Evolutionary conservation across 2,797 vertebrate genomes (phyloP).

Genomic region (Enteromius mattozi): DNA sequence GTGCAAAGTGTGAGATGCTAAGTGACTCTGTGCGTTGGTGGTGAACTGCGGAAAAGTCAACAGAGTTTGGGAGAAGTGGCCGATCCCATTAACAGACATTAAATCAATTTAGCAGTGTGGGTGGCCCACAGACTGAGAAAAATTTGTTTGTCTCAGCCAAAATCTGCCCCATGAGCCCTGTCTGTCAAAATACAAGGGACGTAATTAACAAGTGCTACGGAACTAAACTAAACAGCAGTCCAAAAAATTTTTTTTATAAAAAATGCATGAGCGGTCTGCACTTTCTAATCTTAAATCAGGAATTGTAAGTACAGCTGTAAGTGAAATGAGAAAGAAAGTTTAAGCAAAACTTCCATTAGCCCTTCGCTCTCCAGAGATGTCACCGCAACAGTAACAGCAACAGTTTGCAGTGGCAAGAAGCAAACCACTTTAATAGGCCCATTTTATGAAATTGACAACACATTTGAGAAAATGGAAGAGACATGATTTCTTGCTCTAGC

Average conservation of each 20-base stretch:
- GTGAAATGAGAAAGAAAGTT: conserved; percentile 34
- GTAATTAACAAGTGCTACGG: conserved; percentile 16
- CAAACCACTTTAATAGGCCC: conserved; percentile 9
- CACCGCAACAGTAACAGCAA: background rate
- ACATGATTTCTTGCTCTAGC: conserved; percentile 25
- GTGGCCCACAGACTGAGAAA: background rate
- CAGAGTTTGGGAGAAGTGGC: background rate
- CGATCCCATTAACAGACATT: conserved; percentile 9
- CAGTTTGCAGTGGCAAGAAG: conserved; percentile 12
- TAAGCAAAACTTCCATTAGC: conserved; percentile 56
- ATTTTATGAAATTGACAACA: conserved; percentile 29
- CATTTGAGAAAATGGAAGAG: conserved; percentile 23
- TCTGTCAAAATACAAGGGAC: conserved; percentile 23
- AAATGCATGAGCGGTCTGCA: background rate
- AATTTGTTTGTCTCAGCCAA: conserved; percentile 28
- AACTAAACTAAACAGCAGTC: background rate
- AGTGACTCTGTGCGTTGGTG: background rate
- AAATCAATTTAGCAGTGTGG: conserved; percentile 25
- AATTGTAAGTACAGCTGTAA: conserved; percentile 35
- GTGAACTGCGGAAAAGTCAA: conserved; percentile 1
- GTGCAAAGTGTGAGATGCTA: background rate
- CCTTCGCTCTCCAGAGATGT: conserved; percentile 36
- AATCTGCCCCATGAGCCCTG: background rate
- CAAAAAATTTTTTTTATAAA: background rate
- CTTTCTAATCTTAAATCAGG: background rate